Base-by-base conservation (phyloP, 2,888 invertebrate species). In the Pecten maximus region DNA sequence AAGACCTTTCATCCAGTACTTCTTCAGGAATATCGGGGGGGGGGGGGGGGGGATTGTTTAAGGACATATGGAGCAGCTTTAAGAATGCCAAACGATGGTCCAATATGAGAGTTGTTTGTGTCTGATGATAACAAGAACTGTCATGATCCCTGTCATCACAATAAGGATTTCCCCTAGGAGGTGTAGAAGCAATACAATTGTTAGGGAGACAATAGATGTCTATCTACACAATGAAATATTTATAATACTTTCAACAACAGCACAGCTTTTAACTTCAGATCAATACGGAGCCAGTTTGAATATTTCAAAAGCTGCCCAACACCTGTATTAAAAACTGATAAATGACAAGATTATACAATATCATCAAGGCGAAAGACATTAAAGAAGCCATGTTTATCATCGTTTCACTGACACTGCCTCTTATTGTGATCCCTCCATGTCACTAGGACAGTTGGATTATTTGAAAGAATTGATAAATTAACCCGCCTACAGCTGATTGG, bases 261-360 rank as follows among this genome's bases (percentile, higher is more conserved):
- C 35, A 74, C 74, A 74, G 74, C 74, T 74, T 74, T 74, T 74
- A 74, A 74, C 35, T 28, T 35, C 35, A 74, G 74, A 74, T 74
- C 74, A 74, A 74, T 74, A 54, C 3, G 44, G 12, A 74, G 74
- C 35, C 74, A 74, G 74, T 74, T 74, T 74, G 8, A 74, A 74
- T 74, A 74, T 74, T 74, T 74, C 3, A 74, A 74, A 74, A 0
- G 35, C 74, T 74, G 0, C 4, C 10, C 74, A 28, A 35, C 74
- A 74, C 35, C 28, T 74, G 74, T 10, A n/a, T n/a, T n/a, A n/a
- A n/a, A n/a, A 74, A 28, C 54, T 19, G 54, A 23, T 54, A n/a
- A n/a, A 54, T 15, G 54, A 74, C 74, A 28, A 28, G 74, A 28
- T 74, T 28, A n/a, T 74, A 8, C 28, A 0, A 28, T 44, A 10